Evolutionary conservation across 23 tunicate species (phyloP).

Genomic region (Aplidium turbinatum): DNA sequence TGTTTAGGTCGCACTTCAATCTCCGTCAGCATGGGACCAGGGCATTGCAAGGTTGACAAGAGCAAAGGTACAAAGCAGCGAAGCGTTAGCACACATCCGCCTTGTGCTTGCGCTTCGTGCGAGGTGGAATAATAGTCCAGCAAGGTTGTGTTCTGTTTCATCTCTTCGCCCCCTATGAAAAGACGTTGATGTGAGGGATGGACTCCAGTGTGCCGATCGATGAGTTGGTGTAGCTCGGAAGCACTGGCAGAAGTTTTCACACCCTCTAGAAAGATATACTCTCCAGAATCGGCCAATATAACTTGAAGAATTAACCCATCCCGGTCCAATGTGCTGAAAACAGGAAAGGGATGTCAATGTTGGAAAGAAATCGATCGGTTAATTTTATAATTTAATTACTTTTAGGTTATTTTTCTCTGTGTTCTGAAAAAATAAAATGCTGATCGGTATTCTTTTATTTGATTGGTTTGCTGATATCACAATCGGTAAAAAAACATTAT

Average conservation of each 20-base stretch:
- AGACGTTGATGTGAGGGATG: constrained; percentile 62
- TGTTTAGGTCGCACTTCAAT: constrained; percentile 66
- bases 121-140: constrained; percentile 49
- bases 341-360: background rate
- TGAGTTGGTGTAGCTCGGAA: constrained; percentile 15
- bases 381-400: background rate
- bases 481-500: too few species aligned
- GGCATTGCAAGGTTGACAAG: constrained; percentile 59
- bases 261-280: constrained; percentile 38
- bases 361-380: background rate
- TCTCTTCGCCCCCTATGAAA: constrained; percentile 58
- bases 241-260: constrained; percentile 13
- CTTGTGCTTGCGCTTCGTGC: constrained; percentile 17
- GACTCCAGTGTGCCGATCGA: constrained; percentile 25
- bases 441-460: too few species aligned
- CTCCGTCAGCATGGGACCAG: constrained; percentile 82
- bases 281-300: constrained; percentile 4
- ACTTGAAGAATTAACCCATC: constrained; percentile 27
- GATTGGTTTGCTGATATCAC: too few species aligned
- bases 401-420: background rate
- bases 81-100: constrained; percentile 20
- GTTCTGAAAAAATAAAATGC: too few species aligned
- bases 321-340: constrained; percentile 33
- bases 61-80: constrained; percentile 47
- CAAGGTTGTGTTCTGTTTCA: constrained; percentile 19